Evolutionary conservation across 2,113 vertebrate species (phyloP).

Genomic region (Cochlearius cochlearius): DNA sequence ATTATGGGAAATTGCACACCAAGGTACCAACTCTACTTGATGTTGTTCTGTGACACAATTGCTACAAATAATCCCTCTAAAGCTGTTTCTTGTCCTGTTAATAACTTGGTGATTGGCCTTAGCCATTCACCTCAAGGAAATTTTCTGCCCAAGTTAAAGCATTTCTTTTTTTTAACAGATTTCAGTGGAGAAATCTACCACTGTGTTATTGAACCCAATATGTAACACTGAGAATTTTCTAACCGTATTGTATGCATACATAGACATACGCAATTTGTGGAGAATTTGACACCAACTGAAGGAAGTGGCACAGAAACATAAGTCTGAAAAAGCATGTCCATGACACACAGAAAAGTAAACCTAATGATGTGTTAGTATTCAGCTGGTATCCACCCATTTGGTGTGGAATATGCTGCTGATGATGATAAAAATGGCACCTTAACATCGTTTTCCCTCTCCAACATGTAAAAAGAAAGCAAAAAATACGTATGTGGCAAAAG

Average conservation of each 20-base stretch:
- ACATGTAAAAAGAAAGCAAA: neutral
- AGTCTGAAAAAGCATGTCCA: neutral
- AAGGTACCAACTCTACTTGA: neutral
- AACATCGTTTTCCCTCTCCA: neutral
- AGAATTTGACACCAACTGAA: neutral
- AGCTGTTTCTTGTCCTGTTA: neutral
- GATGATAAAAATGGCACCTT: neutral
- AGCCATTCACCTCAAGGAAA: neutral
- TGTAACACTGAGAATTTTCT: neutral
- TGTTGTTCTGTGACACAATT: neutral
- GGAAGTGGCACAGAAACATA: neutral
- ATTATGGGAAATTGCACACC: neutral
- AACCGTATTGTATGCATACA: neutral
- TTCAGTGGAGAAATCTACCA: neutral
- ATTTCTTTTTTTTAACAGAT: neutral
- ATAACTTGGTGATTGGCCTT: neutral
- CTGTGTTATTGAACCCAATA: neutral
- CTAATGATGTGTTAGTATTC: neutral
- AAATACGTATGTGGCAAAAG: neutral
- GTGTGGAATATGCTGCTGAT: neutral
- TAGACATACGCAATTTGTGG: neutral
- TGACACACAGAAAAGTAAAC: neutral
- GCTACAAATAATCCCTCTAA: neutral
- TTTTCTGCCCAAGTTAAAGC: neutral
- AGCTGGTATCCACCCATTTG: neutral